Base-by-base conservation (phyloP, 2,797 vertebrate species). In the Hydrolagus colliei region DNA sequence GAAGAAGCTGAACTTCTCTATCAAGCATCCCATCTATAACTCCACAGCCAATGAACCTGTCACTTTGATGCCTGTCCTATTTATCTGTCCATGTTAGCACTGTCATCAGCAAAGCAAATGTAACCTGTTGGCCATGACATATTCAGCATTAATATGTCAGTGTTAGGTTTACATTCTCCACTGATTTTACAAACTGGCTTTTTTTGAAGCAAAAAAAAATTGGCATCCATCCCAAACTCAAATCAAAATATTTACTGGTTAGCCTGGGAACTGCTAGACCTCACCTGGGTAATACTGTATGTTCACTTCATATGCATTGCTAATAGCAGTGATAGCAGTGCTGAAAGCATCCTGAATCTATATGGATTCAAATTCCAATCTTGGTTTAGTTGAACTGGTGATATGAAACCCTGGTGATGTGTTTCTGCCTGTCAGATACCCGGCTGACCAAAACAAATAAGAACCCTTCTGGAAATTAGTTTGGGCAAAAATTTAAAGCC, bases 171-270 rank as follows among this genome's bases (percentile, higher is more conserved):
- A 68, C 18, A 84, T 68, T 68, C 79, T 84, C 16, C 65, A 84
- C 32, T 84, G 32, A 71, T 16, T 84, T 84, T 67, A 14, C 63
- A 84, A 62, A 67, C 79, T 41, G 65, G 5, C 41, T 67, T 41
- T 71, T 52, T 52, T 52, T 84, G 10, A 35, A 32, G 6, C 41
- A n/a, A 84, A 41, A 4, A 84, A 84, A 84, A 41, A 59, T 61
- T 77, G 75, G 52, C 75, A 77, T 61, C 75, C 4, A 77, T 77
- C 52, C 52, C 65, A 84, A 80, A 84, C 63, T 68, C 27, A 84
- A n/a, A 41, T 84, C 65, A 84, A 82, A 68, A 82, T 82, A 82
- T 68, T 35, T 20, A 84, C 18, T 18, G 41, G 41, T 6, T 3
- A 71, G 79, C 68, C 41, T 52, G 41, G 41, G 41, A 52, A 52